Evolutionary conservation across 2,888 invertebrate species (phyloP).

Genomic region (Polyploca ridens): DNA sequence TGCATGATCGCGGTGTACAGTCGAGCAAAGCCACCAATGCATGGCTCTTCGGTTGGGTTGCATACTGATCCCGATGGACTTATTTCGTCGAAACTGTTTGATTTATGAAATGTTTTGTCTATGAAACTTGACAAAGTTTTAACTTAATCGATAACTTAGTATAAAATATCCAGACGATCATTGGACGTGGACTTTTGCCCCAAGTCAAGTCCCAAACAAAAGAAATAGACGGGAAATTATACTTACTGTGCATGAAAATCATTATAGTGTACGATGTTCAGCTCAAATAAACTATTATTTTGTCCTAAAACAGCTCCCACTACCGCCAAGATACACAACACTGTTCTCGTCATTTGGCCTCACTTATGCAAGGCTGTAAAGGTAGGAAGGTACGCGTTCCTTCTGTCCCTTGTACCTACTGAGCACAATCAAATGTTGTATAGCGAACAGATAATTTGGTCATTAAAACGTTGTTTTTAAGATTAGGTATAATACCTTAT

Average conservation of each 20-base stretch:
- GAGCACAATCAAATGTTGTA: not conserved
- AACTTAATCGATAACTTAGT: not conserved
- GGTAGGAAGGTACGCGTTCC: not conserved
- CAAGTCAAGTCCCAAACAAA: no score
- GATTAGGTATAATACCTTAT: constrained; percentile 5
- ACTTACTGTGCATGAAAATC: constrained; percentile 85
- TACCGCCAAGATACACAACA: constrained; percentile 35
- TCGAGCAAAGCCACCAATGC: constrained; percentile 89
- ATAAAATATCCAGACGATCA: no score
- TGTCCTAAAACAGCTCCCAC: constrained; percentile 43
- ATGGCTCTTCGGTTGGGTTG: constrained; percentile 68
- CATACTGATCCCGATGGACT: constrained; percentile 84
- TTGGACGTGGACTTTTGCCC: no score
- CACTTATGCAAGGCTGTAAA: constrained; percentile 6
- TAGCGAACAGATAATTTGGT: not conserved
- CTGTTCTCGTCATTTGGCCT: constrained; percentile 28
- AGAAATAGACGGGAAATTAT: constrained; percentile 1
- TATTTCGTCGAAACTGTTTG: constrained; percentile 85
- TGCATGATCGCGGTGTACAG: constrained; percentile 85
- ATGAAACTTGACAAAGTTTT: no score
- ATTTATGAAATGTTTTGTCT: no score
- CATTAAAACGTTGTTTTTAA: not conserved
- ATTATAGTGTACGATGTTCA: constrained; percentile 81
- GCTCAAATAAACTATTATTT: constrained; percentile 54
- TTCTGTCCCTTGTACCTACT: not conserved